Evolutionary conservation across 2,797 vertebrate genomes (phyloP).

Genomic region (Sebastes trivittatus): DNA sequence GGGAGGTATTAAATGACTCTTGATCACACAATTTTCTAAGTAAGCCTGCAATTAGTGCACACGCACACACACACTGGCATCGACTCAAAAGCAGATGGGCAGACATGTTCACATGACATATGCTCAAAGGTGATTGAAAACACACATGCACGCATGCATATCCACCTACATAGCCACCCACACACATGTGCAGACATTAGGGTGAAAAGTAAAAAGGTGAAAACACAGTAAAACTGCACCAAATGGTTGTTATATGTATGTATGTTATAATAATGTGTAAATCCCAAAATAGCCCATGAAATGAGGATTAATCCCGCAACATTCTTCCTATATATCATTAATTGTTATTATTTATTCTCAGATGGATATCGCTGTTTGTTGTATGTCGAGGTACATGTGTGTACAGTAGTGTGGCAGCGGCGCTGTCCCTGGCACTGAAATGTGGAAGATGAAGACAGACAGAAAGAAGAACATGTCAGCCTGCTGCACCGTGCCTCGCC

Average conservation of each 20-base stretch:
- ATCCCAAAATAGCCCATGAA: no score
- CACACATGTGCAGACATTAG: background rate
- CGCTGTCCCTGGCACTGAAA: no score
- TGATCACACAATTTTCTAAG: constrained; percentile 52
- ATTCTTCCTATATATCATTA: no score
- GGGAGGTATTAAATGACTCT: constrained; percentile 55
- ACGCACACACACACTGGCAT: background rate
- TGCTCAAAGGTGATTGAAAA: constrained; percentile 25
- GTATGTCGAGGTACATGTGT: no score
- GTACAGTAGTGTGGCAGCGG: no score
- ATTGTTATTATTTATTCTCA: no score
- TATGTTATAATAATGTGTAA: no score
- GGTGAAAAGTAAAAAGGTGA: background rate
- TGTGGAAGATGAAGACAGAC: no score
- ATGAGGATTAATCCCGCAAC: no score
- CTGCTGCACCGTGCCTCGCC: no score
- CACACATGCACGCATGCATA: background rate
- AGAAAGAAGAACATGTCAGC: no score
- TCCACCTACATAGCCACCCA: background rate
- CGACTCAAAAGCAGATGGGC: constrained; percentile 1
- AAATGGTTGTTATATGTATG: background rate
- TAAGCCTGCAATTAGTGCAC: constrained; percentile 37
- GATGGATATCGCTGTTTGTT: no score
- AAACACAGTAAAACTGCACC: background rate
- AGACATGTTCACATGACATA: constrained; percentile 9